phyloP scores from a whole-genome alignment of 1,140 invertebrate species.

The Scaptomyza montana region DNA sequence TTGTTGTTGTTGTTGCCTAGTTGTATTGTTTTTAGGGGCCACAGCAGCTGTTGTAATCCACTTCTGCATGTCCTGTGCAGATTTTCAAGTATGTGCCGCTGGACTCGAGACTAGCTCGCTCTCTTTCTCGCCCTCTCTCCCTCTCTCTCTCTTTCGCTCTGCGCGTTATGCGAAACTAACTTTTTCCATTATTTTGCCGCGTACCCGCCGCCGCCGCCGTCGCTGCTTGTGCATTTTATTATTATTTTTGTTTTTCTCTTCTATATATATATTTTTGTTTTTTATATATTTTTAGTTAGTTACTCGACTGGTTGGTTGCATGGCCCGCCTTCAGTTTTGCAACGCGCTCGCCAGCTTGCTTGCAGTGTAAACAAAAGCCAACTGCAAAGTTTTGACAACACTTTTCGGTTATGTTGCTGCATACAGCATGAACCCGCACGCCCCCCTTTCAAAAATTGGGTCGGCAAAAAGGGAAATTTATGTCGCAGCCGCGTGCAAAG shows the following conservation, averaged over 20 bases:
- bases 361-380: slow-evolving; percentile 76
- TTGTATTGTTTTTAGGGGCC: slow-evolving; percentile 48
- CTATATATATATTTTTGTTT: slow-evolving; percentile 59
- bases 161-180: slow-evolving; percentile 81
- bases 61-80: slow-evolving; percentile 21
- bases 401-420: slow-evolving; percentile 56
- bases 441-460: slow-evolving; percentile 59
- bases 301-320: slow-evolving; percentile 44
- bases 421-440: slow-evolving; percentile 21
- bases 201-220: slow-evolving; percentile 32
- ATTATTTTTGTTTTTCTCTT: slow-evolving; percentile 72
- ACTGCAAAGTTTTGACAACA: slow-evolving; percentile 80
- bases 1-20: slow-evolving; percentile 10
- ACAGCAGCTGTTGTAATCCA: slow-evolving; percentile 67
- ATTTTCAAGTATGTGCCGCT: slow-evolving; percentile 1
- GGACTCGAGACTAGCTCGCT: not conserved
- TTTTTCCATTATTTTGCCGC: slow-evolving; percentile 81
- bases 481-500: slow-evolving; percentile 80
- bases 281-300: slow-evolving; percentile 75
- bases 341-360: slow-evolving; percentile 10
- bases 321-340: too few relatives aligned
- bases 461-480: slow-evolving; percentile 80
- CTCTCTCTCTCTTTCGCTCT: slow-evolving; percentile 19
- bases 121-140: not conserved
- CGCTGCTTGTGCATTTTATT: slow-evolving; percentile 75